phyloP scores from a whole-genome alignment of 2,113 vertebrate genomes.

The Gymnarchus niloticus region DNA sequence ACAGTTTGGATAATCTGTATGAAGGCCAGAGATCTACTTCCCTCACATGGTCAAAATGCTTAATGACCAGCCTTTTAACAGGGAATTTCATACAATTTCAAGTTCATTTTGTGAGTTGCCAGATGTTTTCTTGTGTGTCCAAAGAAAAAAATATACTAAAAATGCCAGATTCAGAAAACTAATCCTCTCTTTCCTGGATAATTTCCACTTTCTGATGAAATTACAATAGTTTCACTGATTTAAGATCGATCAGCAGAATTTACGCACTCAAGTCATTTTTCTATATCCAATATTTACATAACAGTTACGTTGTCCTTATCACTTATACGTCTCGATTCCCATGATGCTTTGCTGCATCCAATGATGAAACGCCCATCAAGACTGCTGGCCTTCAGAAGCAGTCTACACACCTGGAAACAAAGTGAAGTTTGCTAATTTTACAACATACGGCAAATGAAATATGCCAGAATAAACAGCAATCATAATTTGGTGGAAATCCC shows the following conservation, averaged over 20 bases:
- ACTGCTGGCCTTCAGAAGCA: neutral
- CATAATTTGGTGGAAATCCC: neutral
- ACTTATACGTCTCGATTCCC: neutral
- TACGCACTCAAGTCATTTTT: no score
- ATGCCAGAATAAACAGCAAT: neutral
- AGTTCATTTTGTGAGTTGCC: neutral
- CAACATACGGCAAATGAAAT: neutral
- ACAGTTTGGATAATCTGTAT: constrained; percentile 2
- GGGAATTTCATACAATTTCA: no score
- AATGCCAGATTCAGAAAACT: no score
- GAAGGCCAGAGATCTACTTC: neutral
- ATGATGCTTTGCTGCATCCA: neutral
- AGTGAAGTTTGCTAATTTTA: neutral
- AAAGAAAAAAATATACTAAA: neutral
- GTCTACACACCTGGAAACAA: neutral
- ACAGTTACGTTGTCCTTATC: neutral
- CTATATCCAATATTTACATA: neutral
- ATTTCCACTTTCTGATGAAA: no score
- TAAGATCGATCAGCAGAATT: neutral
- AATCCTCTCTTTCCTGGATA: no score
- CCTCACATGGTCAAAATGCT: neutral
- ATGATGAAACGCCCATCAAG: neutral
- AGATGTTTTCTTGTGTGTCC: neutral
- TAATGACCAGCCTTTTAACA: neutral
- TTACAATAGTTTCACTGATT: no score